These are phyloP conservation scores for Actenoides hombroni DNA, from an alignment of 2,113 vertebrate species.

Conservation along the genomic window DNA sequence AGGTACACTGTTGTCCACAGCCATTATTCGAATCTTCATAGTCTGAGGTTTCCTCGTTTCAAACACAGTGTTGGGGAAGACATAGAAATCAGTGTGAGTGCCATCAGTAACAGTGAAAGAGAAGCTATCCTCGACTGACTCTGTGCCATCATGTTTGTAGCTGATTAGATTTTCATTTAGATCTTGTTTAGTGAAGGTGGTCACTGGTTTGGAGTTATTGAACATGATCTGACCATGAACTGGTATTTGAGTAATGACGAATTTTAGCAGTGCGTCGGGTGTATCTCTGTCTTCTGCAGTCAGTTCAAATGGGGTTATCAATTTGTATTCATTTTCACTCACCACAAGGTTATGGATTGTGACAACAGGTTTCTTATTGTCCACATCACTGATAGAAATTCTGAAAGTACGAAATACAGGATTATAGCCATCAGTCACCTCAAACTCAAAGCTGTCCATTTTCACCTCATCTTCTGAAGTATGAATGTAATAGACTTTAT, in stretches of 20 bases:
- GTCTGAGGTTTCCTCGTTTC: constrained; percentile 88
- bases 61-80: constrained; percentile 90
- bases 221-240: constrained; percentile 88
- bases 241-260: constrained; percentile 88
- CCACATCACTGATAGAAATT: constrained; percentile 91
- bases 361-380: constrained; percentile 94
- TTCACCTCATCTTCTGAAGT: constrained; percentile 93
- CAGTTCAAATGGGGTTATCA: constrained; percentile 95
- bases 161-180: constrained; percentile 94
- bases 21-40: constrained; percentile 85
- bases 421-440: constrained; percentile 94
- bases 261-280: constrained; percentile 80
- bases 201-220: constrained; percentile 81
- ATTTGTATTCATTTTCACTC: constrained; percentile 85
- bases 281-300: constrained; percentile 93
- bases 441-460: constrained; percentile 97
- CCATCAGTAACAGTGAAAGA: constrained; percentile 94
- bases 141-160: constrained; percentile 90
- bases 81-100: constrained; percentile 91
- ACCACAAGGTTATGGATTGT: constrained; percentile 85
- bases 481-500: constrained; percentile 94
- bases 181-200: constrained; percentile 90
- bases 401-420: constrained; percentile 94
- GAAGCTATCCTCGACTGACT: constrained; percentile 88
- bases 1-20: constrained; percentile 87